Evolutionary conservation across 2,113 vertebrate species (phyloP).

Genomic region (Pimephales promelas): DNA sequence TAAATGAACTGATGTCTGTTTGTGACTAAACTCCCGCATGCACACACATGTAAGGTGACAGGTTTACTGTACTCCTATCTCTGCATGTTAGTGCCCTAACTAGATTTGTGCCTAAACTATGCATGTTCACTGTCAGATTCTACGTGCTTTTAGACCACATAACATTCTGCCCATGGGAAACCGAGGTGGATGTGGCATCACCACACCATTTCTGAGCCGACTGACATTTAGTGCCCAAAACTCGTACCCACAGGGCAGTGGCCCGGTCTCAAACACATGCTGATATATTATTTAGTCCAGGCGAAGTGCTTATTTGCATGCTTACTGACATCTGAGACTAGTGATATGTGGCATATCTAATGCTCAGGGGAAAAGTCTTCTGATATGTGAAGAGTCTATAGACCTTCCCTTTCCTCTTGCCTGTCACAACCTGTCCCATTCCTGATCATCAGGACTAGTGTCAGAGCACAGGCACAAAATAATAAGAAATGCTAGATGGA

Average conservation of each 20-base stretch:
- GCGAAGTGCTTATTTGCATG: slow-evolving; percentile 54
- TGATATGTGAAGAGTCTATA: slow-evolving; percentile 19
- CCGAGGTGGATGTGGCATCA: slow-evolving; percentile 27
- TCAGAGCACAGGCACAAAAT: neutral
- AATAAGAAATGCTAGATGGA: neutral
- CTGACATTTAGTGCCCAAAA: slow-evolving; percentile 50
- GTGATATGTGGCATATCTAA: slow-evolving; percentile 35
- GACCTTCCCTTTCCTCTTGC: neutral
- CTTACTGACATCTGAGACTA: slow-evolving; percentile 27
- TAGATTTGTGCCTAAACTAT: slow-evolving; percentile 23
- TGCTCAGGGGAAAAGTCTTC: slow-evolving; percentile 19
- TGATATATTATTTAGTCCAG: slow-evolving; percentile 55
- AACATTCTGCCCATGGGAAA: neutral
- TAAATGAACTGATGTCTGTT: neutral
- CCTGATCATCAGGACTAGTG: neutral
- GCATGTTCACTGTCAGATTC: slow-evolving; percentile 2
- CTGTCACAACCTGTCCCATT: neutral
- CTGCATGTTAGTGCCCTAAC: slow-evolving; percentile 27
- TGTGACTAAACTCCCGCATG: neutral
- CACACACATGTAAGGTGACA: neutral
- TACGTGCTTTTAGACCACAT: neutral
- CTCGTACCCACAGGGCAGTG: neutral
- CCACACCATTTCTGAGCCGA: slow-evolving; percentile 1
- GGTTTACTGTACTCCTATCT: neutral
- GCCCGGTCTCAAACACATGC: slow-evolving; percentile 42